These are phyloP conservation scores for Osmerus mordax DNA, from an alignment of 2,113 vertebrate genomes.

Conservation along the genomic window DNA sequence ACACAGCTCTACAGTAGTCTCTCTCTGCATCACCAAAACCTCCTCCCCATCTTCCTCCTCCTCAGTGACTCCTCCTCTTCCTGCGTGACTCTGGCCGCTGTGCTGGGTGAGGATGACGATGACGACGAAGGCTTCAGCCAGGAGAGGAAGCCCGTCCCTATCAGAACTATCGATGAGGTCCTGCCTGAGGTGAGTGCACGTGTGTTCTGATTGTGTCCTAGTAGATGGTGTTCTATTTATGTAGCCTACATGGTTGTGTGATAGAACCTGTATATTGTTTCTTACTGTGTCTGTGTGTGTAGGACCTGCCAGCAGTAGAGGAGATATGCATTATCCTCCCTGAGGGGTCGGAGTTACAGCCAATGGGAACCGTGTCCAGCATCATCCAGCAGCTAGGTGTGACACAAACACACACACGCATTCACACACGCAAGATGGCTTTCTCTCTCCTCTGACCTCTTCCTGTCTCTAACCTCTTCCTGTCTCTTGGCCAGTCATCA, in stretches of 20 bases:
- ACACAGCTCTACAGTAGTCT: not conserved
- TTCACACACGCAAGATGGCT: not conserved
- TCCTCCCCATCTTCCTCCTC: not conserved
- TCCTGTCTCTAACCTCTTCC: not conserved
- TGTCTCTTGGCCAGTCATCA: constrained; percentile 75
- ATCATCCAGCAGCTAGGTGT: constrained; percentile 85
- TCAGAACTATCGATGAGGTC: constrained; percentile 55
- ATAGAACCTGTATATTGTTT: not conserved
- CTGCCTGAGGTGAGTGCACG: constrained; percentile 48
- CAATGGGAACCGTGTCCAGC: constrained; percentile 81
- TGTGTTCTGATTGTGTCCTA: not conserved
- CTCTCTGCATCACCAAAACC: not conserved
- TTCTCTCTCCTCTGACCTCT: not conserved
- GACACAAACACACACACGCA: constrained; percentile 14
- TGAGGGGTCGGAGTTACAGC: constrained; percentile 77
- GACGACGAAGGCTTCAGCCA: constrained; percentile 60
- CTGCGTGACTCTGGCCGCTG: constrained; percentile 18
- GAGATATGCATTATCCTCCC: constrained; percentile 77
- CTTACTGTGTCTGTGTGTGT: constrained; percentile 13
- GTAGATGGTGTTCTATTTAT: not conserved
- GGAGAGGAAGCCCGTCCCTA: constrained; percentile 18
- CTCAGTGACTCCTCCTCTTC: constrained; percentile 58
- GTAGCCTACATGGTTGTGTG: not conserved
- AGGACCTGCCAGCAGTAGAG: constrained; percentile 85
- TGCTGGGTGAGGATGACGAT: constrained; percentile 8